phyloP scores from a whole-genome alignment of 1,140 invertebrate species.

The Bursaphelenchus mucronatus region DNA sequence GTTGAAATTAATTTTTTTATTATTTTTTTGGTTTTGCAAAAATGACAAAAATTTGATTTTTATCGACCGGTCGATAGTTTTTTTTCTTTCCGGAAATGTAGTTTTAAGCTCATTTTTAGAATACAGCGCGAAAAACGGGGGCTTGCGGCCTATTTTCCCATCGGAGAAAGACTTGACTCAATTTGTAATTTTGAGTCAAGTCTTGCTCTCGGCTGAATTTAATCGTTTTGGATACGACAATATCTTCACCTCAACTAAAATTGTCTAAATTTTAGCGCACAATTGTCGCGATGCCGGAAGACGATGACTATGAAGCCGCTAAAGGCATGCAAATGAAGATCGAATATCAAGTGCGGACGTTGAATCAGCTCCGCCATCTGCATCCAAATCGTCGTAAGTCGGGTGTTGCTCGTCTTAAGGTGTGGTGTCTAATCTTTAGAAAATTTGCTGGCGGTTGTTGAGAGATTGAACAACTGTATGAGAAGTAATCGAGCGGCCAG shows the following conservation, averaged over 20 bases:
- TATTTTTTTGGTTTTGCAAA: neutral
- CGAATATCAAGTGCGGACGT: constrained; percentile 5
- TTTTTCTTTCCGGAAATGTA: too few species aligned
- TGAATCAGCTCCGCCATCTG: neutral
- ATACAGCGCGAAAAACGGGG: too few species aligned
- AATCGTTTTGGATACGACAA: too few species aligned
- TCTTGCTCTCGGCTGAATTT: too few species aligned
- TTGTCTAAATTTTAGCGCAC: neutral
- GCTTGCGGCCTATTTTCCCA: too few species aligned
- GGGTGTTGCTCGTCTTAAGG: neutral
- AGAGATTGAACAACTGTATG: neutral
- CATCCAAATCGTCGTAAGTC: constrained; percentile 2
- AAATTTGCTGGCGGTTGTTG: neutral
- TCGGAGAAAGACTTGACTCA: too few species aligned
- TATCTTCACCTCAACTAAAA: too few species aligned
- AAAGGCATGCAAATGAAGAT: neutral
- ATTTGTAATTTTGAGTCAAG: too few species aligned
- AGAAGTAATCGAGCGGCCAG: constrained; percentile 2
- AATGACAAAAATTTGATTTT: too few species aligned
- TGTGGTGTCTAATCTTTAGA: neutral
- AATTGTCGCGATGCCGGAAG: constrained; percentile 6
- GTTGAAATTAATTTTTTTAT: constrained; percentile 1
- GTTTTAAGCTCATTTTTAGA: too few species aligned
- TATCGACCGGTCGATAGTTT: too few species aligned
- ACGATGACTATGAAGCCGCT: constrained; percentile 1